Evolutionary conservation across 2,888 invertebrate species (phyloP), one percentile per base, ranked within the genome.

Genomic region (Melinopterus prodromus): DNA sequence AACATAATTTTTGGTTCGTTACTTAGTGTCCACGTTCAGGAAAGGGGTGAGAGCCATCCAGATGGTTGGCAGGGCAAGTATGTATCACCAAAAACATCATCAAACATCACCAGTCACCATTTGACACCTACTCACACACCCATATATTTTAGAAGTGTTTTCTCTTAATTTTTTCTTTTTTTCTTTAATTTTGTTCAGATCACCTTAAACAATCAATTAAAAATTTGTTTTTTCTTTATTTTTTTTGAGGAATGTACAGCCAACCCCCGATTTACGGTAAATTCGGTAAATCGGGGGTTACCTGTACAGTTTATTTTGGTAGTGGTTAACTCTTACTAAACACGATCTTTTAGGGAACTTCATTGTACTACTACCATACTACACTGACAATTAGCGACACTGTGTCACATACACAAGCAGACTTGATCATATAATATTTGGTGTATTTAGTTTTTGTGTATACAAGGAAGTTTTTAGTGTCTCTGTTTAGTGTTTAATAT

Each of bases 21-120:
- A 53, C 12, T 88, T 90, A 99, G 99, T 99, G 97, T 98, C 98
- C 90, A 97, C 98, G 92, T 99, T 99, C 96, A 97, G 98, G 95
- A 98, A 99, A 93, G 98, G 99, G 93, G 99, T 99, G 91, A 96
- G 98, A 92, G 98, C 98, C 92, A 97, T 98, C 92, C 98, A 97
- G 94, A 96, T 97, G 95, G 97, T 97, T 92, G 97, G 98, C 93
- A 94, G 97, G 94, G 96, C 97, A 97, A 98, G 97, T 98, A 97
- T 94, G 97, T 97, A 96, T 91, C 70, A 78, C 37, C 71, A 77
- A 75, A 38, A 75, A 38, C 78, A 80, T 76, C 77, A 78, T 76
- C 76, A 26, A 26, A 26, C 26, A 26, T 80, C 76, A 12, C 78
- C 80, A 76, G 53, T 78, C 79, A 79, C 77, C 16, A 70, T 76